These are phyloP conservation scores for Agelastica alni DNA, from an alignment of 2,888 invertebrate species.

Conservation along the genomic window DNA sequence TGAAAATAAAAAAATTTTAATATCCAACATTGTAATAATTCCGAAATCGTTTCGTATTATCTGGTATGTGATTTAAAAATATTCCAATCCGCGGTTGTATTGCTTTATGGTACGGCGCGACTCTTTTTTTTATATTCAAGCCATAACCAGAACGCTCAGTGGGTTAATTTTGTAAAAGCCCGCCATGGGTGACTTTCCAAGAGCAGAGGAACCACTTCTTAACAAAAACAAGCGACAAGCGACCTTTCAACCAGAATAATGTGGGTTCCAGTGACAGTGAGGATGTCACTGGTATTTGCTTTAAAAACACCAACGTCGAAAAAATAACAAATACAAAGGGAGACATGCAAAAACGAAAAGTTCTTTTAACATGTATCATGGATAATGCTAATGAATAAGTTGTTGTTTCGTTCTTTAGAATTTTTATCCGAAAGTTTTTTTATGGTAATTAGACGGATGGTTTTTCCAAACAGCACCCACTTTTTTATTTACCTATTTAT, in stretches of 20 bases:
- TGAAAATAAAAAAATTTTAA: too few relatives aligned
- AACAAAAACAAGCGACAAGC: constrained; percentile 43
- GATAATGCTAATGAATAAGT: constrained; percentile 31
- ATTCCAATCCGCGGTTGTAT: too few relatives aligned
- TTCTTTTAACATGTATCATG: constrained; percentile 26
- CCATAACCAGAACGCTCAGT: constrained; percentile 4
- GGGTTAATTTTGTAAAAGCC: constrained; percentile 41
- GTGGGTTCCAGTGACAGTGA: constrained; percentile 47
- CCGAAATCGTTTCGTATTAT: too few relatives aligned
- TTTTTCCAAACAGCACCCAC: background rate
- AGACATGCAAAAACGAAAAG: constrained; percentile 35
- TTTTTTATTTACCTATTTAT: background rate
- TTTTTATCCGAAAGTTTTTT: constrained; percentile 7
- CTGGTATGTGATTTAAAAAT: too few relatives aligned
- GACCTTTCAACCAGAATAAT: constrained; percentile 44
- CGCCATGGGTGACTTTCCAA: constrained; percentile 42
- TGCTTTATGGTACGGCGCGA: too few relatives aligned
- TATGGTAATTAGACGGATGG: constrained; percentile 18
- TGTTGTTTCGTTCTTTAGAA: constrained; percentile 13
- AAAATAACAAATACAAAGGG: constrained; percentile 41
- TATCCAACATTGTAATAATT: too few relatives aligned
- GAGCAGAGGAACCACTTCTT: constrained; percentile 37
- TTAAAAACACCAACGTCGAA: constrained; percentile 45
- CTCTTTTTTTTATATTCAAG: constrained; percentile 6
- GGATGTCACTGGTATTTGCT: constrained; percentile 47